These are phyloP conservation scores for Tonatia bakeri DNA, from an alignment of 2,113 vertebrate genomes.

Conservation along the genomic window DNA sequence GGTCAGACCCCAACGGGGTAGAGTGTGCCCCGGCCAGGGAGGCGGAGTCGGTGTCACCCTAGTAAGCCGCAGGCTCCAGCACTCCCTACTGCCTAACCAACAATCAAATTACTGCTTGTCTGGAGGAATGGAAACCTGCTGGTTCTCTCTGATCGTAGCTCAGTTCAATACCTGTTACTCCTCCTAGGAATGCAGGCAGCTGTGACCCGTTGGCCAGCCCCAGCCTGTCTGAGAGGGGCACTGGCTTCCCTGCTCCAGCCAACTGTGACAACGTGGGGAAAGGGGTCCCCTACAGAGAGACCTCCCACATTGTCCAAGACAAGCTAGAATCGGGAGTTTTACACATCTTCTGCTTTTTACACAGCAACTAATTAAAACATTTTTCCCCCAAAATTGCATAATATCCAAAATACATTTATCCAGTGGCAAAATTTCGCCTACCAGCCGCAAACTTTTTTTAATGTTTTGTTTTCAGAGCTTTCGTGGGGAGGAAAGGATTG, in stretches of 20 bases:
- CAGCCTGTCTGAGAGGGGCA: not conserved
- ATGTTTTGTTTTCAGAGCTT: not conserved
- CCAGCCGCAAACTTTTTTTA: too few relatives aligned
- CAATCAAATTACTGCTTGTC: not conserved
- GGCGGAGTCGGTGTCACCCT: fast-evolving
- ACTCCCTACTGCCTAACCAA: not conserved
- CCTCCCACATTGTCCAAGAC: not conserved
- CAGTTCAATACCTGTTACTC: not conserved
- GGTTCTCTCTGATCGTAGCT: not conserved
- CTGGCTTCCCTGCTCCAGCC: not conserved
- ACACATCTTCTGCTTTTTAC: not conserved
- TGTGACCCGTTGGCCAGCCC: not conserved
- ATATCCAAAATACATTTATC: not conserved
- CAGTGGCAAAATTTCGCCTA: not conserved
- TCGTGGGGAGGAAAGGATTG: not conserved
- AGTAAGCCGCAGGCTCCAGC: not conserved
- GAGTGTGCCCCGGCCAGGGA: not conserved
- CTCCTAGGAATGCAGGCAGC: not conserved
- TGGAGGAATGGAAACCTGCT: not conserved
- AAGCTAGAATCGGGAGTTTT: not conserved
- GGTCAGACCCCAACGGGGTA: not conserved
- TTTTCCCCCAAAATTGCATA: not conserved
- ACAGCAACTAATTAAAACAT: not conserved
- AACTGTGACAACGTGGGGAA: not conserved
- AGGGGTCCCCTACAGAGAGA: not conserved